Conservation (phyloP, 2,797 vertebrate genomes). For the Karalla daura region DNA sequence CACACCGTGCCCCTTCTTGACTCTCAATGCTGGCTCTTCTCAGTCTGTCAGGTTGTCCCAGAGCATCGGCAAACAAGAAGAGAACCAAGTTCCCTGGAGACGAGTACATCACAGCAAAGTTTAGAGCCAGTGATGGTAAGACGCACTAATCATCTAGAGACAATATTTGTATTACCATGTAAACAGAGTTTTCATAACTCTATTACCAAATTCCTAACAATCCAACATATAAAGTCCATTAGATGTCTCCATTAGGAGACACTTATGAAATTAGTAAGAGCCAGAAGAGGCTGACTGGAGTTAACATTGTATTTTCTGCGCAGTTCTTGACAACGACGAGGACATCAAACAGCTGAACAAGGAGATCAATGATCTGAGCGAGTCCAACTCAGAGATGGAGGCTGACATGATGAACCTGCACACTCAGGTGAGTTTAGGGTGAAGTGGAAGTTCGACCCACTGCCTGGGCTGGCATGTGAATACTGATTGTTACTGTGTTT, state of each 20-base stretch:
- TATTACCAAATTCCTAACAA: too few relatives aligned
- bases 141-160: not conserved
- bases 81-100: constrained; percentile 96
- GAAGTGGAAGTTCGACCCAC: too few relatives aligned
- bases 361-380: constrained; percentile 95
- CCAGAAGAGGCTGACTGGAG: not conserved
- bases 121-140: constrained; percentile 97
- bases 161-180: too few relatives aligned
- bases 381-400: constrained; percentile 98
- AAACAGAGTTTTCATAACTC: too few relatives aligned
- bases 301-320: not conserved
- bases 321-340: constrained; percentile 97
- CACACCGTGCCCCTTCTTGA: not conserved
- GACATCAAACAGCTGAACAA: constrained; percentile 99
- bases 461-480: not conserved
- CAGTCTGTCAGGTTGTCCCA: constrained; percentile 97
- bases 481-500: not conserved
- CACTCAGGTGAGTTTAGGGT: constrained; percentile 90
- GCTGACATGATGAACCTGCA: constrained; percentile 96
- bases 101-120: constrained; percentile 95
- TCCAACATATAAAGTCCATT: too few relatives aligned
- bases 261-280: not conserved
- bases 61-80: constrained; percentile 96
- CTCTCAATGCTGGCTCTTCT: constrained; percentile 46
- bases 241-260: too few relatives aligned